Evolutionary conservation across 1,140 invertebrate species (phyloP).

Genomic region (Stegodyphus mimosarum): DNA sequence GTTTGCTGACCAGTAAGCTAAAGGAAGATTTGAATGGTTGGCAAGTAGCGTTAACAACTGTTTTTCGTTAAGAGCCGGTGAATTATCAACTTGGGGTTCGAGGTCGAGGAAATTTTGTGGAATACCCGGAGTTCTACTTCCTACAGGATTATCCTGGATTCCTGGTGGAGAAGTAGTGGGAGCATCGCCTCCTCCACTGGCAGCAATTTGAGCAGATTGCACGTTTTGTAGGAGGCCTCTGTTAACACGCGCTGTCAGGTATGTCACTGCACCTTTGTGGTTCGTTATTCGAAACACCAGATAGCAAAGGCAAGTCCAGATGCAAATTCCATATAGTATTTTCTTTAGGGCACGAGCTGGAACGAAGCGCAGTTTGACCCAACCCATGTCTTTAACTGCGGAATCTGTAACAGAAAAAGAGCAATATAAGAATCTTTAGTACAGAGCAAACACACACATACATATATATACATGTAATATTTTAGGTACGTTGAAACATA

Average conservation of each 20-base stretch:
- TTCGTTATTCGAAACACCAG: constrained; percentile 64
- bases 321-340: constrained; percentile 64
- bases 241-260: constrained; percentile 60
- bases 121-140: constrained; percentile 61
- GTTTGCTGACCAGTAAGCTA: constrained; percentile 63
- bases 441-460: no score
- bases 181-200: constrained; percentile 8
- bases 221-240: constrained; percentile 66
- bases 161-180: constrained; percentile 15
- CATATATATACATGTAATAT: no score
- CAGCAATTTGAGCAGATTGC: constrained; percentile 2
- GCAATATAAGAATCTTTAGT: background rate
- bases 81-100: constrained; percentile 76
- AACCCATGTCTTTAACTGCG: constrained; percentile 38
- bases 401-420: constrained; percentile 30
- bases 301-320: constrained; percentile 67
- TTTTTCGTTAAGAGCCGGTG: constrained; percentile 78
- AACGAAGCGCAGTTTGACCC: constrained; percentile 30
- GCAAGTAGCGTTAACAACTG: constrained; percentile 78
- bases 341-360: constrained; percentile 62
- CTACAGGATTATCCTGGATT: constrained; percentile 30
- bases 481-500: no score
- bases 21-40: constrained; percentile 64
- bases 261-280: constrained; percentile 61
- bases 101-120: constrained; percentile 65